phyloP scores from a whole-genome alignment of 2,888 invertebrate species.

The Clanis bilineata region DNA sequence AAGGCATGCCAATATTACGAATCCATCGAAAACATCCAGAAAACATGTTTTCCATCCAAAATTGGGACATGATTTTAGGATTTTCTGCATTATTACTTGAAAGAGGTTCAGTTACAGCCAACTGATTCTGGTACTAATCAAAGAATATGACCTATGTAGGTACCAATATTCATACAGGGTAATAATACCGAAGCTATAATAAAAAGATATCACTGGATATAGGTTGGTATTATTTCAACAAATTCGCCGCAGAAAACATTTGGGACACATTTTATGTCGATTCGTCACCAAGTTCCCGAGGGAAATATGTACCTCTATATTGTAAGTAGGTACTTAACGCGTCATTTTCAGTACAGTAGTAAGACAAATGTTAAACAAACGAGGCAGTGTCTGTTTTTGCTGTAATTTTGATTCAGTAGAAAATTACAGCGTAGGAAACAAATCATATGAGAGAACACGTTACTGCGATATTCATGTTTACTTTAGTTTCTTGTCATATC shows the following conservation, averaged over 20 bases:
- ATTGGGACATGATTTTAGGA: too few species aligned
- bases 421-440: neutral
- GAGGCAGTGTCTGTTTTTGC: neutral
- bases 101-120: too few species aligned
- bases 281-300: constrained; percentile 3
- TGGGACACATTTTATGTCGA: neutral
- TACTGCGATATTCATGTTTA: neutral
- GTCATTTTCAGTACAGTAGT: neutral
- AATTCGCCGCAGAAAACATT: neutral
- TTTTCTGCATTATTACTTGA: too few species aligned
- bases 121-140: too few species aligned
- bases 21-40: too few species aligned
- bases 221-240: neutral
- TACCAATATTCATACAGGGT: too few species aligned
- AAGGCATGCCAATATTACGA: too few species aligned
- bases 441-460: constrained; percentile 30
- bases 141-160: too few species aligned
- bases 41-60: too few species aligned
- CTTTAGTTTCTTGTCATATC: constrained; percentile 35
- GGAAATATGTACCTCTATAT: constrained; percentile 9
- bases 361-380: constrained; percentile 9
- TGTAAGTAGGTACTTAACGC: constrained; percentile 3
- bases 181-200: neutral
- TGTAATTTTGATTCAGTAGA: neutral
- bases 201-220: neutral